Evolutionary conservation across 1,140 invertebrate species (phyloP).

Genomic region (Oncopeltus fasciatus): DNA sequence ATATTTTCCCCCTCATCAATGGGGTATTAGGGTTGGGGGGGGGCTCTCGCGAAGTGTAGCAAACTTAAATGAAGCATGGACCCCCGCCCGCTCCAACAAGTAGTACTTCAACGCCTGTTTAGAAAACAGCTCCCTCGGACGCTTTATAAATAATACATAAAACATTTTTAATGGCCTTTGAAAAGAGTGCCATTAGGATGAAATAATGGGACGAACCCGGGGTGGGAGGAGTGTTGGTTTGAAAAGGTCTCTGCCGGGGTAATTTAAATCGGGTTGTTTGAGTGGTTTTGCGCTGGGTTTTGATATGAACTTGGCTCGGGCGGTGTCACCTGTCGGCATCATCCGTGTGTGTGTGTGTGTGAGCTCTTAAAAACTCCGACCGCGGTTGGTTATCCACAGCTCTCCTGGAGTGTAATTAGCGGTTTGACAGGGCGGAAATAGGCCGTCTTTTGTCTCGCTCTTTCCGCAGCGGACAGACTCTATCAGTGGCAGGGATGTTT

Average conservation of each 20-base stretch:
- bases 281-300: too few species aligned
- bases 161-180: not conserved
- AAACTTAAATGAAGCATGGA: too few species aligned
- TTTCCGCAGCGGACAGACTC: not conserved
- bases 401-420: constrained; percentile 1
- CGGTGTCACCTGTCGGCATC: not conserved
- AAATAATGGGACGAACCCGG: too few species aligned
- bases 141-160: not conserved
- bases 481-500: not conserved
- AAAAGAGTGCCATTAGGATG: not conserved
- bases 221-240: too few species aligned
- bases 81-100: too few species aligned
- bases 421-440: not conserved
- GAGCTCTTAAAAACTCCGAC: not conserved
- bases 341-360: not conserved
- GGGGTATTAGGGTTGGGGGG: too few species aligned
- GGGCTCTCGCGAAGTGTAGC: too few species aligned
- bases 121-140: too few species aligned
- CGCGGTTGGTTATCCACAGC: too few species aligned
- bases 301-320: too few species aligned
- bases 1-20: too few species aligned
- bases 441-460: constrained; percentile 1
- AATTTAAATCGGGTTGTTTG: not conserved
- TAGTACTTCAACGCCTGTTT: not conserved
- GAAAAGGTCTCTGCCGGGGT: not conserved